These are phyloP conservation scores for Drosophila leonis DNA, from an alignment of 2,888 invertebrate species.

Conservation along the genomic window DNA sequence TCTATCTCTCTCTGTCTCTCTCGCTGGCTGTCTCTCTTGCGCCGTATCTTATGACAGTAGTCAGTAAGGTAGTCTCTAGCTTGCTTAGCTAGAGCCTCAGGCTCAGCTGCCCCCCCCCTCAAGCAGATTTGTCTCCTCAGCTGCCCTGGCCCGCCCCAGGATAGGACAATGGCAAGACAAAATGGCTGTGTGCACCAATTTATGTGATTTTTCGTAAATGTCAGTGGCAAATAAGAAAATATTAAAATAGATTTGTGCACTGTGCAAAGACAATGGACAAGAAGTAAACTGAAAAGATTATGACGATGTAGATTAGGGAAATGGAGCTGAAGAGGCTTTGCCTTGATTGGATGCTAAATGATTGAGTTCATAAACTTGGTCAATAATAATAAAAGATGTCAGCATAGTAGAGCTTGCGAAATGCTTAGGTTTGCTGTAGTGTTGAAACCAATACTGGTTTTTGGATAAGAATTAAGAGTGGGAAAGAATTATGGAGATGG, in stretches of 20 bases:
- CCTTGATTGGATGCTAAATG: conserved; percentile 42
- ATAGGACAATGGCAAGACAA: conserved; percentile 48
- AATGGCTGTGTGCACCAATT: conserved; percentile 78
- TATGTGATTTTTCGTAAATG: conserved; percentile 78
- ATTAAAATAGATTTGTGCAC: conserved; percentile 80
- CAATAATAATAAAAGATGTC: conserved; percentile 23
- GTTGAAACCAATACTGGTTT: neutral
- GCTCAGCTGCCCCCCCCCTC: conserved; percentile 3
- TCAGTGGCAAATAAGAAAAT: conserved; percentile 81
- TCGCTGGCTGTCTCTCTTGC: neutral
- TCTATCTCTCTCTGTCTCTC: conserved; percentile 2
- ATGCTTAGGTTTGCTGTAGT: neutral
- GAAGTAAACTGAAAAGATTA: conserved; percentile 48
- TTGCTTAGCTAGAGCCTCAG: conserved; percentile 22
- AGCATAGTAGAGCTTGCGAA: neutral
- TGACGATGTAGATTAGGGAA: conserved; percentile 32
- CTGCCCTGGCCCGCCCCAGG: neutral
- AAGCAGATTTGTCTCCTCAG: conserved; percentile 4
- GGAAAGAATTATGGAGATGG: neutral
- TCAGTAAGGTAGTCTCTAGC: conserved; percentile 47
- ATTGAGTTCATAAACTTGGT: conserved; percentile 25
- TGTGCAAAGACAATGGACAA: conserved; percentile 65
- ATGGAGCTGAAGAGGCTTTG: conserved; percentile 41
- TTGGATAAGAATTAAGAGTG: neutral
- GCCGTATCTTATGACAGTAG: conserved; percentile 24